Percentiles rank a stretch among this genome's conserved stretches.
These are phyloP conservation scores for Lepilemur ruficaudatus DNA, from an alignment of 2,797 vertebrate species.

Conservation along the genomic window DNA sequence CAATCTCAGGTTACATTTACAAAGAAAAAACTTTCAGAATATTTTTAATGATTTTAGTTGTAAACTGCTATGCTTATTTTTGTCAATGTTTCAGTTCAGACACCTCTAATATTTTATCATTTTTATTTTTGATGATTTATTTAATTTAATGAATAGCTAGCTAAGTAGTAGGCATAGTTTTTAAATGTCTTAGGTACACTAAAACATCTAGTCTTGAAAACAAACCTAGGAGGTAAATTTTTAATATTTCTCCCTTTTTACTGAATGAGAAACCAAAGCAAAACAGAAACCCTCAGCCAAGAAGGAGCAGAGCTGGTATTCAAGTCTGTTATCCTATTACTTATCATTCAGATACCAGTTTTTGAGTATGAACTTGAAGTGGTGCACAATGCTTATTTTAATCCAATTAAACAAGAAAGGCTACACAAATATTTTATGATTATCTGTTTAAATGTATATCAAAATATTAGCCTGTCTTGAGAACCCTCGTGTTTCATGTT, in stretches of 20 bases:
- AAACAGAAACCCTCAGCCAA: neutral
- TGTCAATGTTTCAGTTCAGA: neutral
- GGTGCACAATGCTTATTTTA: neutral
- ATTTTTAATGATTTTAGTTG: neutral
- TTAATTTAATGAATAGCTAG: neutral
- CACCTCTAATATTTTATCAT: neutral
- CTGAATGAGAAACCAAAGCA: neutral
- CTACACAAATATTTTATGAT: neutral
- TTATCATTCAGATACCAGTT: neutral
- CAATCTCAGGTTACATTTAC: neutral
- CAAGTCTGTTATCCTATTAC: neutral
- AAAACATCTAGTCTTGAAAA: neutral
- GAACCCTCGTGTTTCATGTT: neutral
- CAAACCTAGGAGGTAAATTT: neutral
- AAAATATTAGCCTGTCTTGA: neutral
- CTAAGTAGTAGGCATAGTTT: neutral
- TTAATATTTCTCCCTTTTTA: neutral
- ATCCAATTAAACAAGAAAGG: neutral
- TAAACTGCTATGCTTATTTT: neutral
- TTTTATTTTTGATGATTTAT: neutral
- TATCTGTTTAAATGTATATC: neutral
- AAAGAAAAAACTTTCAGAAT: neutral
- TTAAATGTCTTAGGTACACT: neutral
- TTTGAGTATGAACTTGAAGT: neutral
- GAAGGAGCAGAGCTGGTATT: neutral